Base-by-base conservation (phyloP, 2,113 vertebrate genomes). In the Salminus brasiliensis region DNA sequence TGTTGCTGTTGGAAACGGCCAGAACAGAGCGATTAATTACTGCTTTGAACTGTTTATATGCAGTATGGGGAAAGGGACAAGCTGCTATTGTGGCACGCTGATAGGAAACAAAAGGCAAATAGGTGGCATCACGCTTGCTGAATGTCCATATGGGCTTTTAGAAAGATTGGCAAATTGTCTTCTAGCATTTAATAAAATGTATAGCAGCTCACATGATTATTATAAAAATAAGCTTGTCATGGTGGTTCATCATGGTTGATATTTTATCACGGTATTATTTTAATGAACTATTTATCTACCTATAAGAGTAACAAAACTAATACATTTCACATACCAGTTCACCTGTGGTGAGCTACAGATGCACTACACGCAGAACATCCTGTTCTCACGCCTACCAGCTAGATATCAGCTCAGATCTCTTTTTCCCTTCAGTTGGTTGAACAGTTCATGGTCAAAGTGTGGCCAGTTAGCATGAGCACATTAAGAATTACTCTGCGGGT, bases 31-130 rank as follows among this genome's bases (percentile, higher is more conserved):
- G 15, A 81, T 81, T 84, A 79, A 83, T 78, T 76, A 80, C 66
- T 25, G 78, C 59, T 72, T 78, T 81, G 75, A 76, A 67, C 60
- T 70, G 78, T 76, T 83, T 72, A 62, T 81, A 57, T 57, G 73
- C 23, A 59, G 71, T 52, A 59, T 72, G 63, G 45, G 74, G 81
- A 82, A 82, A 72, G 82, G 74, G 65, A 80, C 71, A 79, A 85
- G 67, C 34, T 80, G 66, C 72, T 79, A 81, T 79, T 68, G 76
- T 45, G 70, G 72, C 16, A 78, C 80, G 65, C 57, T 66, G 65
- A 68, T 68, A 39, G 21, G 72, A 84, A 83, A 78, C 72, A 81
- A 80, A 78, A 69, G 65, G 18, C 36, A 80, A 82, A 74, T 81
- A 53, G 73, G 74, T 72, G 36, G 80, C 8, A 78, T 72, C 3